Evolutionary conservation across 2,888 invertebrate species (phyloP).

Genomic region (Nemotelus pantherinus): DNA sequence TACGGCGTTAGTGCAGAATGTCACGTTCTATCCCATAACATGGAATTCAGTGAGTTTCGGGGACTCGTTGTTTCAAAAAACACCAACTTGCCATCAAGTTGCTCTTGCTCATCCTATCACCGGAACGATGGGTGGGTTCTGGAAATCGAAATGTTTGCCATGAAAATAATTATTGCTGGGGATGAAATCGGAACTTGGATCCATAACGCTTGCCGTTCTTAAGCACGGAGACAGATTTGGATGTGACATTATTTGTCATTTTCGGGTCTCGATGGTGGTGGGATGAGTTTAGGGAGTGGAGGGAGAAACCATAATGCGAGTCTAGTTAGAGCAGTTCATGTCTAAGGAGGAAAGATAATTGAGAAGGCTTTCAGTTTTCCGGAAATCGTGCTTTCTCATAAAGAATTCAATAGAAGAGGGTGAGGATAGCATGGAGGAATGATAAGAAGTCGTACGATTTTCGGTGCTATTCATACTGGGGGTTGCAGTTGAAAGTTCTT

Average conservation of each 20-base stretch:
- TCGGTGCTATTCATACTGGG: neutral
- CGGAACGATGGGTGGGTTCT: neutral
- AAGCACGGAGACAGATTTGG: conserved; percentile 32
- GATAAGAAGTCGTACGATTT: neutral
- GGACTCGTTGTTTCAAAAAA: neutral
- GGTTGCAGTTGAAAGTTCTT: no score
- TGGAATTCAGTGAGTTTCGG: conserved; percentile 33
- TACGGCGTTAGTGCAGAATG: conserved; percentile 41
- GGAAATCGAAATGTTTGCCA: conserved; percentile 33
- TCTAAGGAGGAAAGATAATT: conserved; percentile 32
- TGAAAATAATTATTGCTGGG: conserved; percentile 41
- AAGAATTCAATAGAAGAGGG: conserved; percentile 13
- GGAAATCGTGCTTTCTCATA: conserved; percentile 26
- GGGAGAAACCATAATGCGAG: neutral
- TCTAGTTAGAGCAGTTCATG: conserved; percentile 6
- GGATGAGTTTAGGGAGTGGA: neutral
- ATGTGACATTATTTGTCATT: conserved; percentile 44
- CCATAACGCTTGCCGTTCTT: conserved; percentile 38
- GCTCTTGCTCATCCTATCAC: neutral
- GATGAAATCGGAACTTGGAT: conserved; percentile 13
- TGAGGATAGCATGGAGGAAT: neutral
- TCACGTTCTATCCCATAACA: conserved; percentile 49
- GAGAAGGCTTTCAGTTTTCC: conserved; percentile 26
- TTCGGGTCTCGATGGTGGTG: conserved; percentile 1
- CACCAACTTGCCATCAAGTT: neutral